Evolutionary conservation across 2,797 vertebrate genomes (phyloP).

Genomic region (Xiphorhynchus erythropygius): DNA sequence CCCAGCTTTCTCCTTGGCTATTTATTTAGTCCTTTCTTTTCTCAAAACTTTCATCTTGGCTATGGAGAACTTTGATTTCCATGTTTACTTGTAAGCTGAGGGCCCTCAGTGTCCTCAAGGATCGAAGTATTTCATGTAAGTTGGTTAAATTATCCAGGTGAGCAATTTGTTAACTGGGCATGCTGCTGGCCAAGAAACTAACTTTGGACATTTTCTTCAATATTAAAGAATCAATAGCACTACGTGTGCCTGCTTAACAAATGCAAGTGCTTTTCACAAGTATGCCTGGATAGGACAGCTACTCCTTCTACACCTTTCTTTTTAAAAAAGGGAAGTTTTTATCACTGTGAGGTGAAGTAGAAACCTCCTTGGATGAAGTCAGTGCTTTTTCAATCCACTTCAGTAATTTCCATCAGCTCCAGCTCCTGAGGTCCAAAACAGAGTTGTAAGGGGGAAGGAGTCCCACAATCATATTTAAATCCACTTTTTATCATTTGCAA

Average conservation of each 20-base stretch:
- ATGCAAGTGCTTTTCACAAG: background rate
- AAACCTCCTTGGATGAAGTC: background rate
- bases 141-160: background rate
- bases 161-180: background rate
- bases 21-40: background rate
- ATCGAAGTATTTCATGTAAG: background rate
- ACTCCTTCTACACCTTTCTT: background rate
- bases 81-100: background rate
- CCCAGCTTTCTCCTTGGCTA: background rate
- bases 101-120: background rate
- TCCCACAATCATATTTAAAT: background rate
- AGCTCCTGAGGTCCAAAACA: background rate
- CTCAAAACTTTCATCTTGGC: background rate
- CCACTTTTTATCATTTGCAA: background rate
- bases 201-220: background rate
- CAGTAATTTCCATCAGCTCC: background rate
- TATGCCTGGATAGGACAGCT: background rate
- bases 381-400: background rate
- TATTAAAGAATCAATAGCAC: background rate
- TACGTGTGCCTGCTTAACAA: background rate
- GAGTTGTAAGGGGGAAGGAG: background rate
- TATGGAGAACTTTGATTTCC: background rate
- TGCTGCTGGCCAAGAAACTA: background rate
- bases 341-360: background rate
- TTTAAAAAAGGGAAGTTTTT: background rate